Evolutionary conservation across 2,888 invertebrate species (phyloP).

Genomic region (Acanthosepion lycidas): DNA sequence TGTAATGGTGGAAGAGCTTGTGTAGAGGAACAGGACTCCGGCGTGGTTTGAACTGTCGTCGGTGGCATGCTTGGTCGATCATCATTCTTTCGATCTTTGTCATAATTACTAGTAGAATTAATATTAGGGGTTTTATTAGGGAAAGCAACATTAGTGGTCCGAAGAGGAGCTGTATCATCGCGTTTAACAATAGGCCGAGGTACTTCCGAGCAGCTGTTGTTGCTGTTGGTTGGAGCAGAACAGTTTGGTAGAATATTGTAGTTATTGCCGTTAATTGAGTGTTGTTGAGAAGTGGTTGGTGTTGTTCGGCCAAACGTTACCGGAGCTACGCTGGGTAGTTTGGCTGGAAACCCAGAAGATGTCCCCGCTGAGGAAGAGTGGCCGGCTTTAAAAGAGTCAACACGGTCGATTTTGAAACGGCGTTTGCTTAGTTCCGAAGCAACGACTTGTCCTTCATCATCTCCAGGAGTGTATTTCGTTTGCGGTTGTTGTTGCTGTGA

Average conservation of each 20-base stretch:
- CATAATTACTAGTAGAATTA: not conserved
- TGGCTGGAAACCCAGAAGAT: not conserved
- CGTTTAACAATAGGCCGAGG: not conserved
- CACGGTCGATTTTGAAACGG: constrained; percentile 44
- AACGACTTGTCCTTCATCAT: not conserved
- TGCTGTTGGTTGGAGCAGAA: not conserved
- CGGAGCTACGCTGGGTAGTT: not conserved
- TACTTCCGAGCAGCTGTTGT: constrained; percentile 33
- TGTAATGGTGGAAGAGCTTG: not conserved
- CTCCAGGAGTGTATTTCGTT: not conserved
- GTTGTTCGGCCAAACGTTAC: not conserved
- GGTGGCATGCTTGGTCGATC: not conserved
- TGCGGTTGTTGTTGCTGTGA: not conserved
- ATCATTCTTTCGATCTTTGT: not conserved
- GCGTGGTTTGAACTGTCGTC: not conserved
- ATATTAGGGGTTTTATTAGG: not conserved
- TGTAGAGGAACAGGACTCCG: not conserved
- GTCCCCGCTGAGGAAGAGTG: not conserved
- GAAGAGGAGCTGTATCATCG: not conserved
- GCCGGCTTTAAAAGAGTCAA: constrained; percentile 40
- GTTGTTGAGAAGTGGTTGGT: not conserved
- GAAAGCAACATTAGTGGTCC: not conserved
- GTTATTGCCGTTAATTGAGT: not conserved
- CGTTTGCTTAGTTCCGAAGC: not conserved
- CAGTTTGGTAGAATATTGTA: not conserved